These are phyloP conservation scores for Euphonia xanthogaster DNA, from an alignment of 2,797 vertebrate species.

Conservation along the genomic window DNA sequence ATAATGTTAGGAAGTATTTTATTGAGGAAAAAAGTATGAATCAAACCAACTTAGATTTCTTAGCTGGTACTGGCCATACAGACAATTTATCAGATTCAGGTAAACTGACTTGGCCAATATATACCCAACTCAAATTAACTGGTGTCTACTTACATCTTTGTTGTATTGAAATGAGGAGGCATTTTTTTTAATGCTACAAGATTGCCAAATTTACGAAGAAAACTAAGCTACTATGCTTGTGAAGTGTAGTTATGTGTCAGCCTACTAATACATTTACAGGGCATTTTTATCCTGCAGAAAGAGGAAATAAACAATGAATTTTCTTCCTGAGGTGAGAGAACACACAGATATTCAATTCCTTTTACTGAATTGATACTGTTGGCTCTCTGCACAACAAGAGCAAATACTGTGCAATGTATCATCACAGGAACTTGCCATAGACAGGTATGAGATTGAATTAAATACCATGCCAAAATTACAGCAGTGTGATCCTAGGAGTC, in stretches of 20 bases:
- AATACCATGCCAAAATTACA: neutral
- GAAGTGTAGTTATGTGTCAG: neutral
- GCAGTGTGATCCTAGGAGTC: neutral
- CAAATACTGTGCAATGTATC: neutral
- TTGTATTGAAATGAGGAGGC: neutral
- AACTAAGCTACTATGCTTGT: neutral
- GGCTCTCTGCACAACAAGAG: neutral
- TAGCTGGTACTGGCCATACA: neutral
- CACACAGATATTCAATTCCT: rapidly evolving
- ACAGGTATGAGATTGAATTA: neutral
- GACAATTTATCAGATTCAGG: neutral
- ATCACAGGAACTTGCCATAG: neutral
- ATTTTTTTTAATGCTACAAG: neutral
- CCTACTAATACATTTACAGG: neutral
- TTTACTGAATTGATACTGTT: neutral
- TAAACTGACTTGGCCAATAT: neutral
- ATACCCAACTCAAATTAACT: neutral
- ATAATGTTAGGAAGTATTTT: neutral
- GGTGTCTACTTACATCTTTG: neutral
- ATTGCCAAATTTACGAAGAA: neutral
- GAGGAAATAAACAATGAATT: neutral
- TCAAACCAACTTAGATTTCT: neutral
- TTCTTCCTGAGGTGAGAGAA: neutral
- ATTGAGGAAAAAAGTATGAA: neutral
- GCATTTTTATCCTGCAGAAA: neutral